Percentiles rank a stretch among this genome's conserved stretches.
These are phyloP conservation scores for Parapristionchus giblindavisi DNA, from an alignment of 2,888 invertebrate genomes.

Conservation along the genomic window DNA sequence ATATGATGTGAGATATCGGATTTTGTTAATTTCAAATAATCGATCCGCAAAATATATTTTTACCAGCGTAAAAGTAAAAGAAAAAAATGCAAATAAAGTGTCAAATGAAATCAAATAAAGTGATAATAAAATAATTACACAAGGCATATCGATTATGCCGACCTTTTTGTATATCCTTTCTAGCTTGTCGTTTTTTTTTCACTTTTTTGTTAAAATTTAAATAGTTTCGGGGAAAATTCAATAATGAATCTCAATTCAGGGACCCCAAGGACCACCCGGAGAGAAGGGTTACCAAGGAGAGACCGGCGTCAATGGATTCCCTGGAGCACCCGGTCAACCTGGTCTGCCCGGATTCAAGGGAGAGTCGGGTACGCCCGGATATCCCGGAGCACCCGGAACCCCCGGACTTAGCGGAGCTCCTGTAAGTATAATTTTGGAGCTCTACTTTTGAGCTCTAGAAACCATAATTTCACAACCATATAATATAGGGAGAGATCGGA, in stretches of 20 bases:
- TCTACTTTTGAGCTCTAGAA: no score
- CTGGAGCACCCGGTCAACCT: slow-evolving; percentile 56
- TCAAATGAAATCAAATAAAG: no score
- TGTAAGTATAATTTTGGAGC: slow-evolving; percentile 7
- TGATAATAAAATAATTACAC: no score
- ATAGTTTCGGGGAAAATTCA: no score
- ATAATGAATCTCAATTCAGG: not conserved
- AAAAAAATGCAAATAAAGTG: no score
- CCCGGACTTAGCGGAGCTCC: slow-evolving; percentile 57
- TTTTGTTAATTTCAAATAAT: not conserved
- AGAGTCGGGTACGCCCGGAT: slow-evolving; percentile 60
- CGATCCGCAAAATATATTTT: no score
- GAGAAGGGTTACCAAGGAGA: slow-evolving; percentile 60
- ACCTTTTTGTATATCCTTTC: no score
- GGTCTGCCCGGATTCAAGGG: slow-evolving; percentile 55
- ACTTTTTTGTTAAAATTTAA: no score
- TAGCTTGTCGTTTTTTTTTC: no score
- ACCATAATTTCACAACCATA: no score
- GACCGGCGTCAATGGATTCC: slow-evolving; percentile 52
- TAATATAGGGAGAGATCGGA: slow-evolving; percentile 73
- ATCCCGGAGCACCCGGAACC: slow-evolving; percentile 61
- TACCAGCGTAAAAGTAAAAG: no score
- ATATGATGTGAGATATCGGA: slow-evolving; percentile 18
- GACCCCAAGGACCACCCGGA: slow-evolving; percentile 53
- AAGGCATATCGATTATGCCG: no score